phyloP scores from a whole-genome alignment of 2,113 vertebrate species.

The Charina bottae region DNA sequence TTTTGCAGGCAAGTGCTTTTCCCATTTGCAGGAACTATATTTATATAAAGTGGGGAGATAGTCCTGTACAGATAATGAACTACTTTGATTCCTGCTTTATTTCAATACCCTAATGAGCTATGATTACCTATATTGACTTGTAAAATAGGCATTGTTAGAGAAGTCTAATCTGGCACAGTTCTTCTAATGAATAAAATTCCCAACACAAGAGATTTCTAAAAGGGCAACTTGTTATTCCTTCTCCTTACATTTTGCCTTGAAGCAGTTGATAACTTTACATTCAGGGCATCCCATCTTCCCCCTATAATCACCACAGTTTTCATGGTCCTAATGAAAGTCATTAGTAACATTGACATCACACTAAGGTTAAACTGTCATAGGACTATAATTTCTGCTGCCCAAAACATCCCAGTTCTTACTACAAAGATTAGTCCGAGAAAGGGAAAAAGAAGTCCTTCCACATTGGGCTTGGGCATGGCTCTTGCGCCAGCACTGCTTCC shows the following conservation, averaged over 20 bases:
- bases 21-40: neutral
- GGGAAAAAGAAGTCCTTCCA: neutral
- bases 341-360: neutral
- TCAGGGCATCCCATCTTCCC: neutral
- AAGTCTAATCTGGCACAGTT: neutral
- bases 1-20: neutral
- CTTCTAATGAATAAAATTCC: neutral
- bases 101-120: neutral
- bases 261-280: neutral
- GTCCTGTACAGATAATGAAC: neutral
- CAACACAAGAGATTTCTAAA: neutral
- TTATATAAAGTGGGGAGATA: neutral
- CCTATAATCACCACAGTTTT: neutral
- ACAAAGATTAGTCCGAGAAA: neutral
- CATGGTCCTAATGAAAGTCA: neutral
- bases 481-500: neutral
- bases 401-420: neutral
- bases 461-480: neutral
- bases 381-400: neutral
- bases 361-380: neutral
- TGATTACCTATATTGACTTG: neutral
- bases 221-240: neutral
- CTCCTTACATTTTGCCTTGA: neutral
- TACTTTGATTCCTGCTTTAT: neutral
- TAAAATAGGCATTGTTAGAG: neutral